A percentile compares a stretch with the other conserved stretches of the same genome.
Evolutionary conservation across 2,888 invertebrate genomes (phyloP).

Genomic region (Caenorhabditis drosophilae): DNA sequence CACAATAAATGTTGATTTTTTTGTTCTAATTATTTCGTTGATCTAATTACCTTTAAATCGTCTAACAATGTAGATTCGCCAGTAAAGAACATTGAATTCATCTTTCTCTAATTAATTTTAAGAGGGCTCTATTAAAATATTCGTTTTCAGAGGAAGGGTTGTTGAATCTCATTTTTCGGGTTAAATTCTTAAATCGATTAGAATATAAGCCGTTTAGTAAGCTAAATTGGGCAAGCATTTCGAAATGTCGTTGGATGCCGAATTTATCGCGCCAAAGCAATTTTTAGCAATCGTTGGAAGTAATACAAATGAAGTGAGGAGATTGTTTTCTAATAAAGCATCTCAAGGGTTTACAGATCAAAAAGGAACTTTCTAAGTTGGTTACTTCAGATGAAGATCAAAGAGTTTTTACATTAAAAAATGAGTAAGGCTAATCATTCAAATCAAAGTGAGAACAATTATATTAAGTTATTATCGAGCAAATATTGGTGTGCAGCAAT

Average conservation of each 20-base stretch:
- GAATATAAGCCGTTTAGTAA: neutral
- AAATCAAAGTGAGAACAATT: neutral
- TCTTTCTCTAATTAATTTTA: too few species aligned
- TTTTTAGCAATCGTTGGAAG: conserved; percentile 22
- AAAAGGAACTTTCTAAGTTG: neutral
- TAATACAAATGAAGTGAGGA: neutral
- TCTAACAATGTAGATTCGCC: neutral
- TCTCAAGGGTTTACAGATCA: too few species aligned
- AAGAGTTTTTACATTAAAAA: neutral
- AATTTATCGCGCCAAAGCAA: conserved; percentile 9
- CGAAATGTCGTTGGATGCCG: neutral
- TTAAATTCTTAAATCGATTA: neutral
- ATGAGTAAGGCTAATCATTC: neutral
- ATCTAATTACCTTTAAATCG: neutral
- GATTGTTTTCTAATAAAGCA: too few species aligned
- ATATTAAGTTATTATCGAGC: conserved; percentile 7
- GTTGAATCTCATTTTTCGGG: too few species aligned
- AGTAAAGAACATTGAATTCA: neutral
- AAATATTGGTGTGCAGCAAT: conserved; percentile 6
- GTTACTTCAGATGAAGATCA: neutral
- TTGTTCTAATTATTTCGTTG: conserved; percentile 14
- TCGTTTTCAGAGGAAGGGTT: too few species aligned
- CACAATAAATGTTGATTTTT: conserved; percentile 51
- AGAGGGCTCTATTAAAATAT: too few species aligned
- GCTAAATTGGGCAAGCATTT: too few species aligned